phyloP scores from a whole-genome alignment of 2,888 invertebrate species.

The Eupithecia abbreviata region DNA sequence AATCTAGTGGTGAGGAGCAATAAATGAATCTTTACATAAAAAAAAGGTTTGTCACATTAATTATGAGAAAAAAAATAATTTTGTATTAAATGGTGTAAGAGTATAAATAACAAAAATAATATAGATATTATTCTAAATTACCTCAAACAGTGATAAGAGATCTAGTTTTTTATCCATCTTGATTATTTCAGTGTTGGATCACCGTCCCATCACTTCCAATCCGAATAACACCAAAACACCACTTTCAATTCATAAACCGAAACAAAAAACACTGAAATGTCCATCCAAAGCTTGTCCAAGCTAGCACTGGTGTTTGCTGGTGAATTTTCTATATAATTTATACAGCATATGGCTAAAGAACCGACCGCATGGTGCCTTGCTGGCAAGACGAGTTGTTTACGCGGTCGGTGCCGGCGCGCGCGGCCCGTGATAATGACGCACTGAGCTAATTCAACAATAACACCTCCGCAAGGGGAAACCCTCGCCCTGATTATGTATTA shows the following conservation, averaged over 20 bases:
- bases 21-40: background rate
- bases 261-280: conserved; percentile 49
- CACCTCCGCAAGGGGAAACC: conserved; percentile 60
- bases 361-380: conserved; percentile 81
- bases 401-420: conserved; percentile 53
- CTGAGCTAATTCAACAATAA: conserved; percentile 50
- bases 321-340: conserved; percentile 51
- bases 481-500: conserved; percentile 54
- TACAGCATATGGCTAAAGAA: conserved; percentile 71
- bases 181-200: conserved; percentile 53
- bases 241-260: conserved; percentile 48
- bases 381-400: conserved; percentile 77
- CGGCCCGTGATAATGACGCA: conserved; percentile 48
- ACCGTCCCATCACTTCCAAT: conserved; percentile 59
- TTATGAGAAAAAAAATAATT: no score
- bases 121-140: conserved; percentile 49
- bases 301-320: conserved; percentile 45
- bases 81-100: background rate
- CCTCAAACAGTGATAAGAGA: conserved; percentile 79
- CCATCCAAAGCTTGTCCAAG: conserved; percentile 41
- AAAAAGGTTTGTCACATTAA: background rate
- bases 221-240: conserved; percentile 50
- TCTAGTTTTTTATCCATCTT: conserved; percentile 82
- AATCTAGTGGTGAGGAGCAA: background rate
- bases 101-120: background rate